Conservation (phyloP, 2,797 vertebrate genomes). For the Manis crassicaudata region DNA sequence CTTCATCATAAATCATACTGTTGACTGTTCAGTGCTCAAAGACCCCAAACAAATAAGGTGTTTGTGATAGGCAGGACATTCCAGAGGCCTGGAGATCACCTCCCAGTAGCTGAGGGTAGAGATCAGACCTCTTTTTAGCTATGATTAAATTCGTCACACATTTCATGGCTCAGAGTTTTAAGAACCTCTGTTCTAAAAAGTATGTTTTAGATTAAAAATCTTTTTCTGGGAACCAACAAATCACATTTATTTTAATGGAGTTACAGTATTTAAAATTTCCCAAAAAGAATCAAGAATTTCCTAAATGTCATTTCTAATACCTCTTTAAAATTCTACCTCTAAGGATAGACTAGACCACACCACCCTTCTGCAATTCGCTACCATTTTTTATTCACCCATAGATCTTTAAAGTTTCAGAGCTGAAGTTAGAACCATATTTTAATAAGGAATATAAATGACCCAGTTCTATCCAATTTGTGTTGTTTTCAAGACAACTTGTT, state of each 20-base stretch:
- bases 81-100: not conserved
- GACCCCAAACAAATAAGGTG: not conserved
- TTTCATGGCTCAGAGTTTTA: not conserved
- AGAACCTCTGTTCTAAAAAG: conserved; percentile 11
- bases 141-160: not conserved
- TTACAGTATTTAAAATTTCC: not conserved
- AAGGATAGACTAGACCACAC: not conserved
- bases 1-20: not conserved
- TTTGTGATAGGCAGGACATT: not conserved
- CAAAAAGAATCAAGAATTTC: conserved; percentile 38
- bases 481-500: conserved; percentile 40
- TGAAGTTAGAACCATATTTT: conserved; percentile 52
- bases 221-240: not conserved
- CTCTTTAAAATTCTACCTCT: not conserved
- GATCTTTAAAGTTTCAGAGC: conserved; percentile 23
- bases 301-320: not conserved
- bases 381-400: not conserved
- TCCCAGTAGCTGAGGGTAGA: not conserved
- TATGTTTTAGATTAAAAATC: conserved; percentile 24
- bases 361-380: conserved; percentile 34
- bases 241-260: not conserved
- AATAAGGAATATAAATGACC: not conserved
- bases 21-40: not conserved
- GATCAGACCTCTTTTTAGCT: not conserved
- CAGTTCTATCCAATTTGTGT: not conserved